phyloP scores from a whole-genome alignment of 2,797 vertebrate genomes.

The Mycteria americana region DNA sequence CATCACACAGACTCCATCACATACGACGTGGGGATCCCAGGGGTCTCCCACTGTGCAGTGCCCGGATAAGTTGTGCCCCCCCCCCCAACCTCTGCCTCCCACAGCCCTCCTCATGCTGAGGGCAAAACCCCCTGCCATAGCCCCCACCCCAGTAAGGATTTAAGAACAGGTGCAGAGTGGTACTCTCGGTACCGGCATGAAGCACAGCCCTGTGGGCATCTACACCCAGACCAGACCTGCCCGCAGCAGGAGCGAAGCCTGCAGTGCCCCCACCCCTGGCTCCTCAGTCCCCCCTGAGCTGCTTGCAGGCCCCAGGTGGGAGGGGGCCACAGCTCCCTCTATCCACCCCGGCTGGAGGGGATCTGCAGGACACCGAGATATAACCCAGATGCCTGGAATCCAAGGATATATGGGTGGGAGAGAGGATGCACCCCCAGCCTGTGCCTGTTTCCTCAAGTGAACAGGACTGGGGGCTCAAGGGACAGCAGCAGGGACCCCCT shows the following conservation, averaged over 20 bases:
- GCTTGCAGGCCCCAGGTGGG: neutral
- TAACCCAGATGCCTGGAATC: neutral
- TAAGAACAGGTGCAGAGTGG: neutral
- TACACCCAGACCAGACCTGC: neutral
- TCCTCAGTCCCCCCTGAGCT: neutral
- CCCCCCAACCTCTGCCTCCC: neutral
- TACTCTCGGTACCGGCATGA: accelerated
- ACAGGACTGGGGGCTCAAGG: neutral
- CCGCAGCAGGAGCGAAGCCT: neutral
- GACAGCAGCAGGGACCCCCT: neutral
- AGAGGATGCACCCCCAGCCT: neutral
- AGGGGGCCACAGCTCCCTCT: neutral
- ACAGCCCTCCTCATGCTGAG: neutral
- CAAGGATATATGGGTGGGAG: neutral
- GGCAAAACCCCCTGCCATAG: neutral
- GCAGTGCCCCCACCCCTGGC: too few relatives aligned
- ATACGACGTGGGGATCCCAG: too few relatives aligned
- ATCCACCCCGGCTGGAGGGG: neutral
- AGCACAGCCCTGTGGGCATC: neutral
- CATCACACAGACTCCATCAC: neutral
- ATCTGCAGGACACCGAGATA: neutral
- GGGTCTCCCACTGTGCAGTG: neutral
- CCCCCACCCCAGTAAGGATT: neutral
- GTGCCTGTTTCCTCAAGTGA: neutral
- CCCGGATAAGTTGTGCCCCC: neutral